phyloP scores from a whole-genome alignment of 2,888 invertebrate species.

The Leptogaster cylindrica region DNA sequence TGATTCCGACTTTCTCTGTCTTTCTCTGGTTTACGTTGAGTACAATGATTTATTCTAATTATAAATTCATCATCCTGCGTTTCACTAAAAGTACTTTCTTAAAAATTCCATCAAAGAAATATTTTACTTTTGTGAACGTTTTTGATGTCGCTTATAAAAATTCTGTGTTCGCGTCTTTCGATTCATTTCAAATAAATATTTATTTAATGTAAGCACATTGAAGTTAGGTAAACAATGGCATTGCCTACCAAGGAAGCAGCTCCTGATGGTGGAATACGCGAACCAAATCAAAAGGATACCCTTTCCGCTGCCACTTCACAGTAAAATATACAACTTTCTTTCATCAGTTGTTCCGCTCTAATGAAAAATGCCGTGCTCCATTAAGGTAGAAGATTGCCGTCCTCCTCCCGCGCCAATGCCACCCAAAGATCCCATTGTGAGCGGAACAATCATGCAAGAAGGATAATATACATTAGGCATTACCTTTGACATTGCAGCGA shows the following conservation, averaged over 20 bases:
- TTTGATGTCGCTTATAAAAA: no score
- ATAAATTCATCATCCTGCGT: no score
- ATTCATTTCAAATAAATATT: background rate
- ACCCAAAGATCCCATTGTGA: conserved; percentile 41
- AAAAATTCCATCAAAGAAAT: no score
- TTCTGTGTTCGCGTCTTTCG: background rate
- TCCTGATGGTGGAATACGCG: conserved; percentile 28
- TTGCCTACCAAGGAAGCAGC: conserved; percentile 7
- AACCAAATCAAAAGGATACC: conserved; percentile 43
- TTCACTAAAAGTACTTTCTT: no score
- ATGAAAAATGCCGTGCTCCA: conserved; percentile 44
- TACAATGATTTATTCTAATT: no score
- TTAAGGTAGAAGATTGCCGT: conserved; percentile 35
- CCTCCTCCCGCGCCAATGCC: background rate
- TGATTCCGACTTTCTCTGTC: no score
- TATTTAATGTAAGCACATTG: background rate
- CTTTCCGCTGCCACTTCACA: background rate
- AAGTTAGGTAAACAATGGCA: conserved; percentile 7
- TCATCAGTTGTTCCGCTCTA: conserved; percentile 46
- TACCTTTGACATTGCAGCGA: conserved; percentile 46
- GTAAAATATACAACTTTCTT: conserved; percentile 43
- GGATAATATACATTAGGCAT: conserved; percentile 45
- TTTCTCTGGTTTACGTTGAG: no score
- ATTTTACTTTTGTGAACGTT: no score
- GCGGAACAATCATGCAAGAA: conserved; percentile 38